A percentile compares a stretch with the other conserved stretches of the same genome.
These are phyloP conservation scores for Chironomus striatipennis DNA, from an alignment of 1,140 invertebrate genomes.

Conservation along the genomic window DNA sequence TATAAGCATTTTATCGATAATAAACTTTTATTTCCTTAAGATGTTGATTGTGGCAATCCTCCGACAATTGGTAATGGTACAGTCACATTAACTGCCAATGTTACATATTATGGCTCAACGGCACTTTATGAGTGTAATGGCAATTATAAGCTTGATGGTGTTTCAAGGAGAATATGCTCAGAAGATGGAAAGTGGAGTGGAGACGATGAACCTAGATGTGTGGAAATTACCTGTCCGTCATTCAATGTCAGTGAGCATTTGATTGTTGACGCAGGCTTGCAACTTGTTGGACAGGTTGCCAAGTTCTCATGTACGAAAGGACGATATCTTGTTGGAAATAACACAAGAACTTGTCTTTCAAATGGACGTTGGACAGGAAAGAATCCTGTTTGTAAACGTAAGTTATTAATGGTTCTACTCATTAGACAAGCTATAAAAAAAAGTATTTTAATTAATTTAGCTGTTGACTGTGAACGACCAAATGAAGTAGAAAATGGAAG, in stretches of 20 bases:
- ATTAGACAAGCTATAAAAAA: too few relatives aligned
- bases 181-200: conserved; percentile 80
- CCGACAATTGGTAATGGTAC: conserved; percentile 60
- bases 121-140: conserved; percentile 74
- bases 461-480: conserved; percentile 73
- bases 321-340: conserved; percentile 68
- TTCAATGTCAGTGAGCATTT: conserved; percentile 51
- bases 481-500: conserved; percentile 71
- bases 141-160: conserved; percentile 74
- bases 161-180: conserved; percentile 68
- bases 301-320: conserved; percentile 75
- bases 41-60: conserved; percentile 79
- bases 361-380: conserved; percentile 75
- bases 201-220: conserved; percentile 64
- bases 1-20: conserved; percentile 12
- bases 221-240: conserved; percentile 68
- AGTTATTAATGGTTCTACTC: conserved; percentile 38
- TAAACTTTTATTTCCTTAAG: conserved; percentile 41
- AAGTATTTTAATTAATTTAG: conserved; percentile 40
- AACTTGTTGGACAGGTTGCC: conserved; percentile 57
- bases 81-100: conserved; percentile 70
- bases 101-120: conserved; percentile 75
- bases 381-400: conserved; percentile 71
- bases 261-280: conserved; percentile 43
- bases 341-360: conserved; percentile 62